Evolutionary conservation across 2,113 vertebrate species (phyloP), one percentile per base, ranked within the genome.

Genomic region (Triplophysa rosa): DNA sequence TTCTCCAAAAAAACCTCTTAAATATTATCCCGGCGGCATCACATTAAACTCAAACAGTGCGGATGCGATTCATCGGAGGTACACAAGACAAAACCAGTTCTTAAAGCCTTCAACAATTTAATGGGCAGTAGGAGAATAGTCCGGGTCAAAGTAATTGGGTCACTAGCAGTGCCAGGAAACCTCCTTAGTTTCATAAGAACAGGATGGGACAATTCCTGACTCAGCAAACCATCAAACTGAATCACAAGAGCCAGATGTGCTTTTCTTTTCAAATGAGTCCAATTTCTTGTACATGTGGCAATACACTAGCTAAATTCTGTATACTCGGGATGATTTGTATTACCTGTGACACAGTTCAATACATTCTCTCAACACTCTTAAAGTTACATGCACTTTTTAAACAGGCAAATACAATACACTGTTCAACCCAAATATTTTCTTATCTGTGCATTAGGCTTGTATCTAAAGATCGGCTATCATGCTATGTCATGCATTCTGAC

Each of bases 91-190:
- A 58, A 21, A 21, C 16, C 6, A 7, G 19, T n/a, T n/a, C 4
- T 12, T 33, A 19, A 9, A 33, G 1, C 10, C 26, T 71, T 3
- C 6, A 19, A 69, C 47, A 33, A 19, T 21, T 37, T 37, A 37
- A 58, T 33, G 26, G 11, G 11, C 49, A 37, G 26, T 59, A 47
- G 17, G 14, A 62, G 40, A 29, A 12, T 47, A 19, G 14, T 13
- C 16, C 72, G 26, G 23, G 42, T 75, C 72, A 75, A 29, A 29
- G 42, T 64, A 75, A 33, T 14, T 76, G 59, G 59, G 73, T 49
- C 73, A 64, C 61, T n/a, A 67, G 9, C 64, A 40, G 19, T 71
- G 68, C 52, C 68, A 71, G 68, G 49, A 71, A 71, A 58, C 33
- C 26, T 56, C 19, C 6, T 29, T 17, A 14, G 2, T 71, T 78